Conservation (phyloP, 2,888 invertebrate species). For the Lordiphosa fenestrarum region DNA sequence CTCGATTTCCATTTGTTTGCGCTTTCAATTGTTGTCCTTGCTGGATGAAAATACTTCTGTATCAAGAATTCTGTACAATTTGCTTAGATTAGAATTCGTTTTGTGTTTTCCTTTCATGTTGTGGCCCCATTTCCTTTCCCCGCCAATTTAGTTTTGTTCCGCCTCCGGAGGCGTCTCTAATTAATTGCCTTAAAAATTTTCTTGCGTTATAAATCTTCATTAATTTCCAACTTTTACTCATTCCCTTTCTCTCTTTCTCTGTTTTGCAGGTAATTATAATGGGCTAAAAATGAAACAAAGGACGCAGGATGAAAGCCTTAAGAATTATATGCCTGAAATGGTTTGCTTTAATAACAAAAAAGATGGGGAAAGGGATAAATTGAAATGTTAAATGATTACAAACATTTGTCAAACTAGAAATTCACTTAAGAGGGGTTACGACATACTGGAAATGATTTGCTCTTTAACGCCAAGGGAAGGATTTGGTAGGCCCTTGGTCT, state of each 20-base stretch:
- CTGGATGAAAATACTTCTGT: too few relatives aligned
- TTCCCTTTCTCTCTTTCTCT: constrained; percentile 13
- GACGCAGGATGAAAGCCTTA: neutral
- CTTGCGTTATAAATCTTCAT: constrained; percentile 57
- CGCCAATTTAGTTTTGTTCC: too few relatives aligned
- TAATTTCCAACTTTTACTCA: constrained; percentile 48
- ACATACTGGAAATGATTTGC: too few relatives aligned
- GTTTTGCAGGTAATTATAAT: constrained; percentile 51
- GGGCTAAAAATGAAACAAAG: constrained; percentile 5
- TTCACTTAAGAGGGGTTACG: too few relatives aligned
- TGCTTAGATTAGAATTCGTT: too few relatives aligned
- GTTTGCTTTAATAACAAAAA: neutral
- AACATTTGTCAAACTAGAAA: constrained; percentile 7
- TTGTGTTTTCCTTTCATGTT: too few relatives aligned
- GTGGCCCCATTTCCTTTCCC: too few relatives aligned
- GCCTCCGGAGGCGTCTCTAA: constrained; percentile 33
- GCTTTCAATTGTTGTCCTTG: constrained; percentile 6
- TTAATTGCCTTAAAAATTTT: constrained; percentile 52
- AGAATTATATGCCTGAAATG: neutral
- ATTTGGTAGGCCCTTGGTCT: too few relatives aligned
- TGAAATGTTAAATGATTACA: neutral
- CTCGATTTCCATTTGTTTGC: neutral
- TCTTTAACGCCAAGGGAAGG: too few relatives aligned
- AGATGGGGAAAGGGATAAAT: neutral
- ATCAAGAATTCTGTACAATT: too few relatives aligned